Evolutionary conservation across 2,113 vertebrate species (phyloP).

Genomic region (Microcebus lehilahytsara): DNA sequence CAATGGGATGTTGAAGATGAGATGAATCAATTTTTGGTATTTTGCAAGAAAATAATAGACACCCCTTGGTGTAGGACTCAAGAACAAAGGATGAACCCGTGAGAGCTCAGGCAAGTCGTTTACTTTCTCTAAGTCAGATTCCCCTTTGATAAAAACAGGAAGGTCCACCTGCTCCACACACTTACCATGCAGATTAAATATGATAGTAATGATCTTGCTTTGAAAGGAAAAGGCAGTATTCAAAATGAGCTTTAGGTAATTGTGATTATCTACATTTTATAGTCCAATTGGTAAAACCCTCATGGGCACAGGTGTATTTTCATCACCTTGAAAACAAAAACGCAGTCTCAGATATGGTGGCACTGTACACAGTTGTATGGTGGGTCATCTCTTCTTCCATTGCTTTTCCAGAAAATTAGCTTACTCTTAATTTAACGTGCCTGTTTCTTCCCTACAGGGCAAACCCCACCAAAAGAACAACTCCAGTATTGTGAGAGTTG

Average conservation of each 20-base stretch:
- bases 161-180: neutral
- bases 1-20: slow-evolving; percentile 3
- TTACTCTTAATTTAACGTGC: neutral
- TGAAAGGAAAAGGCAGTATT: slow-evolving; percentile 40
- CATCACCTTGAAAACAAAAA: neutral
- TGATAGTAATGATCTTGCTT: neutral
- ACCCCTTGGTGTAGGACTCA: neutral
- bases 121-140: neutral
- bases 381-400: neutral
- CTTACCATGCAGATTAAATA: neutral
- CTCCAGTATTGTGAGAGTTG: neutral
- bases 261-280: neutral
- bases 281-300: neutral
- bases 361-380: neutral
- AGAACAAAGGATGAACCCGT: neutral
- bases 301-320: neutral
- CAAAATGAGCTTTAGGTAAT: neutral
- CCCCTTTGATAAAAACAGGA: neutral
- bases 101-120: neutral
- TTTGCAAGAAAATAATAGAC: neutral
- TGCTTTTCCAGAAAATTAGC: neutral
- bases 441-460: neutral
- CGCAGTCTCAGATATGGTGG: neutral
- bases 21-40: neutral
- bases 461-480: neutral